Evolutionary conservation across 1,140 invertebrate genomes (phyloP).

Genomic region (Papilio aristodemus): DNA sequence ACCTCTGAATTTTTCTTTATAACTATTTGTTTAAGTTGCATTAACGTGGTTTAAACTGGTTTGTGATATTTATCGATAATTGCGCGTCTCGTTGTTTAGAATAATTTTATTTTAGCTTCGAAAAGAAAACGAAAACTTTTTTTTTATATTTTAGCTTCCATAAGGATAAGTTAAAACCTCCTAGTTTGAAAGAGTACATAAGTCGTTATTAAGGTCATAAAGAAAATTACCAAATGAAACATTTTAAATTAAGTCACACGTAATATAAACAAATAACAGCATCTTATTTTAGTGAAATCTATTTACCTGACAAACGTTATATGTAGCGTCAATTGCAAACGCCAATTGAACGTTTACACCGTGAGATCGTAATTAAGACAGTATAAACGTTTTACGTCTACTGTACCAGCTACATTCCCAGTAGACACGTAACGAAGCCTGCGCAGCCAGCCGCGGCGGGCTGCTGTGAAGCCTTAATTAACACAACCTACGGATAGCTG

Average conservation of each 20-base stretch:
- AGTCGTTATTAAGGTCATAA: too few relatives aligned
- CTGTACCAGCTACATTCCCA: not conserved
- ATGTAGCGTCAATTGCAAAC: constrained; percentile 5
- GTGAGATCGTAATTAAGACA: constrained; percentile 6
- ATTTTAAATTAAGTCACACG: too few relatives aligned
- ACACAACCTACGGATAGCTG: constrained; percentile 3
- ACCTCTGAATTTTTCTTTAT: not conserved
- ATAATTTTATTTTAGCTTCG: not conserved
- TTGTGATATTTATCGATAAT: not conserved
- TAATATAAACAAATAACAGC: too few relatives aligned
- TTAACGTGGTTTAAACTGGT: not conserved
- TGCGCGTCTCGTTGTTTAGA: not conserved
- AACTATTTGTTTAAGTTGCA: not conserved
- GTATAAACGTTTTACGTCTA: constrained; percentile 20
- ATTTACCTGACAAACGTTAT: not conserved
- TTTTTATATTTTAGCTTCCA: too few relatives aligned
- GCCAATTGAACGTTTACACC: constrained; percentile 21
- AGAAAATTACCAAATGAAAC: too few relatives aligned
- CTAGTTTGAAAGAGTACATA: too few relatives aligned
- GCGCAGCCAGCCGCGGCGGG: constrained; percentile 3
- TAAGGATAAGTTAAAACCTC: too few relatives aligned
- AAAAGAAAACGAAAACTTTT: too few relatives aligned
- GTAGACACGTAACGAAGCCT: constrained; percentile 23
- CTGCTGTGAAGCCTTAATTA: constrained; percentile 16
- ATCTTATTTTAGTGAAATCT: too few relatives aligned